Evolutionary conservation across 2,113 vertebrate genomes (phyloP).

Genomic region (Sakesphorus luctuosus): DNA sequence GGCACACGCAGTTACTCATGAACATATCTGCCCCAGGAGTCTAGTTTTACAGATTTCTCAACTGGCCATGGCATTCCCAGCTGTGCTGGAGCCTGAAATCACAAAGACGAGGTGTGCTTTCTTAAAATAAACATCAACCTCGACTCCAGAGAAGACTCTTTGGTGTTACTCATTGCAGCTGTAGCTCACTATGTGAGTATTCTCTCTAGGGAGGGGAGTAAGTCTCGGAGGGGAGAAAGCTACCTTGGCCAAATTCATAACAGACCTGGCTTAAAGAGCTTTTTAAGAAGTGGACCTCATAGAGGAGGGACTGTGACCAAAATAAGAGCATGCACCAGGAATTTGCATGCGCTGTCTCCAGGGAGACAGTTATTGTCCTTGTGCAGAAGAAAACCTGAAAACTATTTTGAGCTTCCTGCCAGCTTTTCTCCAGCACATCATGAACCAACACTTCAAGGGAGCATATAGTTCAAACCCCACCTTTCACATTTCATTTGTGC

Average conservation of each 20-base stretch:
- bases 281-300: not conserved
- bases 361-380: not conserved
- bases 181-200: not conserved
- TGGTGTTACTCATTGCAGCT: not conserved
- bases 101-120: not conserved
- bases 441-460: not conserved
- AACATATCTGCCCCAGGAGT: not conserved
- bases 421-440: not conserved
- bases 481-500: not conserved
- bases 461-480: not conserved
- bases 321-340: not conserved
- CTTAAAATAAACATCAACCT: not conserved
- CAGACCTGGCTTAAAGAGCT: not conserved
- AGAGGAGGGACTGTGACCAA: not conserved
- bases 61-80: not conserved
- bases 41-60: not conserved
- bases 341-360: not conserved
- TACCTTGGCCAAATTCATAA: not conserved
- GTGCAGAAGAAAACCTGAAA: not conserved
- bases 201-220: not conserved
- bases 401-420: not conserved
- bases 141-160: not conserved
- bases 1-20: not conserved
- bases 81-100: not conserved
- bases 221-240: not conserved